Base-by-base conservation (phyloP, 2,113 vertebrate genomes). In the Mugil cephalus region DNA sequence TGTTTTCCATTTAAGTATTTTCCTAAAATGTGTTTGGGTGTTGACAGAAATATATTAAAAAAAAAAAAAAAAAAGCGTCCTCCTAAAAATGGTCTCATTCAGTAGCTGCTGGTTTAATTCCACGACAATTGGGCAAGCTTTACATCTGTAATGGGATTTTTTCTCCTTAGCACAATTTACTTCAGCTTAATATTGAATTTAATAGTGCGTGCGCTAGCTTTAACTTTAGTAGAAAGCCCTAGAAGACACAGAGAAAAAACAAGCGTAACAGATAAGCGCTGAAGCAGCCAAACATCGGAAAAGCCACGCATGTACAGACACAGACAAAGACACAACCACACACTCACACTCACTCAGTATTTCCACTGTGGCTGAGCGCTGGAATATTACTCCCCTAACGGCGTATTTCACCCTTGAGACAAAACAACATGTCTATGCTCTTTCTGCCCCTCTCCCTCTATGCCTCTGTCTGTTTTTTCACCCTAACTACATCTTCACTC, bases 361-460 rank as follows among this genome's bases (percentile, higher is more conserved):
- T 89, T 87, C 84, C 85, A 86, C 77, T 81, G 81, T 54, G 86
- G 63, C 82, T 84, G 62, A 86, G 73, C 61, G 43, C 64, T 79
- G 75, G 66, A 81, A 80, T 88, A 88, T 80, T 53, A 60, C 69
- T 90, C 85, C 86, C 88, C 69, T 54, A 84, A 86, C 47, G 46
- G 55, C 34, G 6, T 61, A 59, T 79, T 18, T 71, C 76, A 77
- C 87, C 79, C 85, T 14, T 40, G 83, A 89, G 85, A 88, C 76
- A 66, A 58, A 56, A 85, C 64, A 83, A 92, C 90, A 92, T 90
- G 82, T 90, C 83, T 87, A 89, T 87, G 90, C 89, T 87, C 86
- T 90, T 79, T 86, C 68, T 78, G 11, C 58, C 62, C 38, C 40
- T 36, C 24, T 30, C 17, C 47, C 52, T 34, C 38, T 12, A 4